Base-by-base conservation (phyloP, 2,888 invertebrate genomes). In the Dexiosoma caninum region DNA sequence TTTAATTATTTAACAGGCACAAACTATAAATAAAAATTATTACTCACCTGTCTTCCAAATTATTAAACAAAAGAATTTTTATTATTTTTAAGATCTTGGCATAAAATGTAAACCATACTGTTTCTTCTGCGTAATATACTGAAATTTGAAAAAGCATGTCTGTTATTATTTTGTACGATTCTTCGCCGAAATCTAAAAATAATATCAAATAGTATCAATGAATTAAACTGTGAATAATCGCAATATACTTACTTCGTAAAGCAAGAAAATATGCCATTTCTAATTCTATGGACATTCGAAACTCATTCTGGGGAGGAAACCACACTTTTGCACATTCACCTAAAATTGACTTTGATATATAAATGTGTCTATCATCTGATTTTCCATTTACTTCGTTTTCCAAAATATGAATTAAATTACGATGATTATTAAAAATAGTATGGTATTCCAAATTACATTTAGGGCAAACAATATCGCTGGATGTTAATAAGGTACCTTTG, bases 171-270 rank as follows among this genome's bases (percentile, higher is more conserved):
- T 83, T 62, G 57, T 81, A 82, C 2, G 86, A 60, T 44, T 85
- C 84, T 6, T 82, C 62, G 1, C 84, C 74, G 57, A 85, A 86
- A 27, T 85, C 86, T 86, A 23, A 40, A 81, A 72, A n/a, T n/a
- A 1, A 23, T n/a, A 49, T 5, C 12, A 57, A 35, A 53, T 49
- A 30, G 23, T 53, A 0, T 30, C 12, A 14, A n/a, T n/a, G n/a
- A 53, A 30, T 1, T 27, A 30, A 30, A 30, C 7, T 53, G 1
- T 30, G 2, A 9, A 27, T 21, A 21, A 14, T 10, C 4, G 27
- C 23, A 23, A 16, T 4, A 10, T 64, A 84, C 82, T 55, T 37
- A 86, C 86, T 86, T 60, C 84, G 84, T 1, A 74, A 27, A 10
- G 85, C 85, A 19, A 86, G 67, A 49, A 84, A 86, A 57, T 82